These are phyloP conservation scores for Platalea minor DNA, from an alignment of 2,797 vertebrate genomes.

Conservation along the genomic window DNA sequence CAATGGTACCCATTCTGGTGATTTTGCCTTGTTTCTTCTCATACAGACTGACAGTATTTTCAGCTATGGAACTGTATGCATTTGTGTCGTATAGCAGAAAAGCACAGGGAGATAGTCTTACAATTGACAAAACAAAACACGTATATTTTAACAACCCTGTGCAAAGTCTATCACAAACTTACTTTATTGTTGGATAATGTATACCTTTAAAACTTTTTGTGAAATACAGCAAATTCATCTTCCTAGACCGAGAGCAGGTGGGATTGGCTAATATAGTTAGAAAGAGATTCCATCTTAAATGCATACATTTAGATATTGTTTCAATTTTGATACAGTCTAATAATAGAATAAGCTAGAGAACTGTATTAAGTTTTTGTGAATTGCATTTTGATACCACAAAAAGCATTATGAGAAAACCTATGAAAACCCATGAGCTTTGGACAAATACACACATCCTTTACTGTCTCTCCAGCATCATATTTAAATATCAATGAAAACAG, in stretches of 20 bases:
- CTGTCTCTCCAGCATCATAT: not conserved
- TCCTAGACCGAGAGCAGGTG: not conserved
- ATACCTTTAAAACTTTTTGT: not conserved
- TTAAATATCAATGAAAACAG: not conserved
- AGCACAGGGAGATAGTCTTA: not conserved
- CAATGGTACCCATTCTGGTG: not conserved
- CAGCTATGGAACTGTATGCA: not conserved
- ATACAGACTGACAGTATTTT: not conserved
- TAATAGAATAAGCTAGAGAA: not conserved
- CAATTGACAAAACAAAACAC: not conserved
- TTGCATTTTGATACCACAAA: not conserved
- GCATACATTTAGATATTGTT: not conserved
- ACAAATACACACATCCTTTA: not conserved
- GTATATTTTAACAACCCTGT: not conserved
- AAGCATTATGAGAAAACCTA: not conserved
- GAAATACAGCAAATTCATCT: not conserved
- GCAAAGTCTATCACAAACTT: not conserved
- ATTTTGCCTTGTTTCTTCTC: not conserved
- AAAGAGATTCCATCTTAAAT: not conserved
- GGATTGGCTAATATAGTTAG: not conserved
- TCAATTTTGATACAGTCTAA: not conserved
- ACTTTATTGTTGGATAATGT: not conserved
- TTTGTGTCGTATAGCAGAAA: not conserved
- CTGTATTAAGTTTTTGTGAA: not conserved
- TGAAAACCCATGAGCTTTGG: not conserved